Base-by-base conservation (phyloP, 2,797 vertebrate species). In the Halcyon smyrnensis region DNA sequence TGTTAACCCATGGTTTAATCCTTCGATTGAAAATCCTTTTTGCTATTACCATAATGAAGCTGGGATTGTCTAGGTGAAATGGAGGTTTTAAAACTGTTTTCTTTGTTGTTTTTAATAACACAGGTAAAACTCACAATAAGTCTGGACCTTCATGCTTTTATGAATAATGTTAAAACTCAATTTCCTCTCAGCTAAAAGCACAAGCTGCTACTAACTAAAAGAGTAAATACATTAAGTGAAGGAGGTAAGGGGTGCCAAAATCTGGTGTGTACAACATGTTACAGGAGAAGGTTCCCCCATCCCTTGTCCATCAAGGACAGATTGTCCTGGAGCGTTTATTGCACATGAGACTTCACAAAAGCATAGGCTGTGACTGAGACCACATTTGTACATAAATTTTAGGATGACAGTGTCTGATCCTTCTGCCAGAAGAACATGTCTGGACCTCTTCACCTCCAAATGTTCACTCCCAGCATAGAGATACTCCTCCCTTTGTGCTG, bases 11-110 rank as follows among this genome's bases (percentile, higher is more conserved):
- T 70, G 59, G 64, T 96, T 73, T 78, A 75, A 83, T 75, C 59
- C 87, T 96, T 69, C 71, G 50, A 45, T 68, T 70, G 41, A 60
- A 90, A 73, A 81, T 81, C 82, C 45, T 75, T 93, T 95, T 94
- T 96, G 85, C 94, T 86, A 13, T 48, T 69, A 25, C n/a, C 23
- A 43, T 75, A 62, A 59, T 41, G 78, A 79, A 90, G 18, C 51
- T 70, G 36, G 8, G 32, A 56, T 36, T 46, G 48, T 74, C 74
- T 41, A 43, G 27, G 30, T n/a, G 60, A 91, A 90, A 77, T 12
- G 10, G 56, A 79, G 34, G 21, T 87, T 84, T 87, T 12, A 34
- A 69, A 90, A 59, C 14, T 41, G 24, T 34, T 54, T 82, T 71
- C 48, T 78, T 56, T 91, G 59, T 56, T 80, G n/a, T n/a, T 88